Conservation (phyloP, 2,888 invertebrate species). For the Epiperipatus broadwayi region DNA sequence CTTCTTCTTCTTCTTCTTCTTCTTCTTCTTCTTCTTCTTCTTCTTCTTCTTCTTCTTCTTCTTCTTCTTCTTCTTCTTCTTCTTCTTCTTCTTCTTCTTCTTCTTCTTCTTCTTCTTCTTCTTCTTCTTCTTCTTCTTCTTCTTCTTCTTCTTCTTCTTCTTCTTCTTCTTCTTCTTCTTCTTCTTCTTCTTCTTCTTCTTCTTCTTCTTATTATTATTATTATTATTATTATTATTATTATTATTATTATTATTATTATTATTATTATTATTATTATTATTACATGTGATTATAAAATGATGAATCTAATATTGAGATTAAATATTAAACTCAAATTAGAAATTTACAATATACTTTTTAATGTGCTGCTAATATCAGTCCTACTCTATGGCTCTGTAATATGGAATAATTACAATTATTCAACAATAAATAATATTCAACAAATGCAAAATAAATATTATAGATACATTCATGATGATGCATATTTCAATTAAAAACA, state of each 20-base stretch:
- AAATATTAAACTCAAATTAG: no score
- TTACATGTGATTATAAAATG: no score
- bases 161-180: not conserved
- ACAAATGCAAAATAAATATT: no score
- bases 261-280: conserved; percentile 3
- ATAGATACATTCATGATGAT: no score
- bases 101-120: not conserved
- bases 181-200: not conserved
- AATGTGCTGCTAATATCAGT: no score
- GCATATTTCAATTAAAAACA: no score
- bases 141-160: not conserved
- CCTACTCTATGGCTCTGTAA: no score
- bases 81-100: not conserved
- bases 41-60: not conserved
- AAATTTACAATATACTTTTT: no score
- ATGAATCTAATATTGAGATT: no score
- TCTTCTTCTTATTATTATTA: no score
- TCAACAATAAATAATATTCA: no score
- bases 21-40: not conserved
- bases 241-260: conserved; percentile 3
- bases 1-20: not conserved
- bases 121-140: not conserved
- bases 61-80: not conserved
- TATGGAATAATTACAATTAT: no score
- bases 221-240: conserved; percentile 3